Evolutionary conservation across 1,140 invertebrate species (phyloP).

Genomic region (Rhysida immarginata): DNA sequence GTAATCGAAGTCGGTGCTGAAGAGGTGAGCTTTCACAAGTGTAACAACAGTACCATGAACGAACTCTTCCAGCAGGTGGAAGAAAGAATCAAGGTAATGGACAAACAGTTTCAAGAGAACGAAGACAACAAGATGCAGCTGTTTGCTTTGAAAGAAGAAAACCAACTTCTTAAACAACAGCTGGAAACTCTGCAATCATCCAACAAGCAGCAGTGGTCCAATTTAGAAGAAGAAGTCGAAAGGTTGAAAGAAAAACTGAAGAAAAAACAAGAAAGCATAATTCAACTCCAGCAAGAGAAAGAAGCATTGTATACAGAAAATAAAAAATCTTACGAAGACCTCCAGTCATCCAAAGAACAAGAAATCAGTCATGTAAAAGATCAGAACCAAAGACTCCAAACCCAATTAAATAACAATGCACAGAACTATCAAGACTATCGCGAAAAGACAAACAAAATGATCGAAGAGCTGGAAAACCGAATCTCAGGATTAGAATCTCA

Average conservation of each 20-base stretch:
- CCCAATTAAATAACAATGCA: constrained; percentile 17
- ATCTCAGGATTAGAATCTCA: no score
- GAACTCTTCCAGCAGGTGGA: constrained; percentile 11
- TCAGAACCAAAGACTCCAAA: constrained; percentile 24
- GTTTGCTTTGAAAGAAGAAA: constrained; percentile 30
- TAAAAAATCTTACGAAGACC: constrained; percentile 20
- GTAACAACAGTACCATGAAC: not conserved
- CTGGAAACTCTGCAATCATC: constrained; percentile 19
- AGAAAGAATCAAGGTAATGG: constrained; percentile 1
- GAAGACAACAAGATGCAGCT: constrained; percentile 23
- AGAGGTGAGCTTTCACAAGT: constrained; percentile 14
- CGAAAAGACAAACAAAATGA: not conserved
- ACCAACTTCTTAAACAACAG: constrained; percentile 25
- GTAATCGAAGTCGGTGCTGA: constrained; percentile 11
- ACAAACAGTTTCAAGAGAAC: constrained; percentile 6
- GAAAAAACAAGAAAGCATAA: constrained; percentile 32
- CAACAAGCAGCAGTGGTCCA: constrained; percentile 19
- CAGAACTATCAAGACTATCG: not conserved
- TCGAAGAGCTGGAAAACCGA: not conserved
- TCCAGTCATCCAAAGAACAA: constrained; percentile 23
- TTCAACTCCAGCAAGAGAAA: not conserved
- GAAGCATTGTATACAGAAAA: not conserved
- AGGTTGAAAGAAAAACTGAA: constrained; percentile 29
- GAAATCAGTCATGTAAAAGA: constrained; percentile 29
- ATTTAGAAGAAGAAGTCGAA: constrained; percentile 24